phyloP scores from a whole-genome alignment of 2,797 vertebrate genomes.

The Channallabes apus region DNA sequence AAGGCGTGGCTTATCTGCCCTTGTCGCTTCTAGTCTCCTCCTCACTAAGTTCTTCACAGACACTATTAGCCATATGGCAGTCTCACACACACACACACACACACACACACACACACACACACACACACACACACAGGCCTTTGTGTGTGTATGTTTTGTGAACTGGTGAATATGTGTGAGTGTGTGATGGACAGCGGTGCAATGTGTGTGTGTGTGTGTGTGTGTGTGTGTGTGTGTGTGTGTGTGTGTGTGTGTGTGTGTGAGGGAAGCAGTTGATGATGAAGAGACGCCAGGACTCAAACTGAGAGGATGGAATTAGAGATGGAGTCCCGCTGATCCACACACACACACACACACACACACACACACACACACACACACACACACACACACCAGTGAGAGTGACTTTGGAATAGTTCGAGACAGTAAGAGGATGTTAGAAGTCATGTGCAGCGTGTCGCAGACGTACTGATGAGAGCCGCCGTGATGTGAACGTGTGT shows the following conservation, averaged over 20 bases:
- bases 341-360: conserved; percentile 33
- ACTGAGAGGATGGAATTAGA: conserved; percentile 51
- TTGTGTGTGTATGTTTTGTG: conserved; percentile 36
- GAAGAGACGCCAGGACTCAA: conserved; percentile 47
- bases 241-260: background rate
- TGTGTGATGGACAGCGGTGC: conserved; percentile 45
- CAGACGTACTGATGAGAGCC: background rate
- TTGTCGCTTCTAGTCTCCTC: background rate
- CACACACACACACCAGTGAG: conserved; percentile 28
- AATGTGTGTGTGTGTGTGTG: conserved; percentile 35
- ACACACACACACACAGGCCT: background rate
- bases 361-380: conserved; percentile 17
- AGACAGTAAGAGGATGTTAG: background rate
- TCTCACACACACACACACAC: conserved; percentile 25
- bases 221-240: conserved; percentile 38
- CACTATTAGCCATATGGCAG: background rate
- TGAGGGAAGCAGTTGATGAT: conserved; percentile 39
- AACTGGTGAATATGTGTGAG: conserved; percentile 7
- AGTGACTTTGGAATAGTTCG: conserved; percentile 13
- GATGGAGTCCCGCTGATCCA: conserved; percentile 21
- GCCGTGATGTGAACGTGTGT: background rate
- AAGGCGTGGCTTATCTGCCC: background rate
- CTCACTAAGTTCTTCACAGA: background rate
- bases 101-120: conserved; percentile 11
- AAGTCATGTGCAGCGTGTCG: background rate